Conservation (phyloP, 1,140 invertebrate genomes). For the Holotrichia oblita region DNA sequence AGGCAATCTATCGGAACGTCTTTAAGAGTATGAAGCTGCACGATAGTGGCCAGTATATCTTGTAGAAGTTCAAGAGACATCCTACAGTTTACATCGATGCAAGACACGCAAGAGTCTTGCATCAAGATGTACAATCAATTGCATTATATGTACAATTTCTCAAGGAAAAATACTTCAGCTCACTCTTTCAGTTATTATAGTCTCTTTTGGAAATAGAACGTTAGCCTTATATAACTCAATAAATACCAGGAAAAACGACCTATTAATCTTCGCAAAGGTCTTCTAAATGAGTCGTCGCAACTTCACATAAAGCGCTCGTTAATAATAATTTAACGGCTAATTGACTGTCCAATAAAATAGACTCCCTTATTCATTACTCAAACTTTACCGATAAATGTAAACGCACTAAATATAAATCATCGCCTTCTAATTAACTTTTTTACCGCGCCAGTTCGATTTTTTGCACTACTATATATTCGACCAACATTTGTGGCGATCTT, state of each 20-base stretch:
- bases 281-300: neutral
- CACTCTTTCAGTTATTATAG: too few relatives aligned
- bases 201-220: too few relatives aligned
- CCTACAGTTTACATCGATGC: too few relatives aligned
- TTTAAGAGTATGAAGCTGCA: too few relatives aligned
- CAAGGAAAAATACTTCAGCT: too few relatives aligned
- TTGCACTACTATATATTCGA: neutral
- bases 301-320: neutral
- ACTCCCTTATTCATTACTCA: neutral
- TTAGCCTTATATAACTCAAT: neutral
- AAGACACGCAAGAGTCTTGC: too few relatives aligned
- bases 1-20: too few relatives aligned
- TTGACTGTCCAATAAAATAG: neutral
- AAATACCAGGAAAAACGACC: neutral
- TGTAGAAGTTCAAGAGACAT: too few relatives aligned
- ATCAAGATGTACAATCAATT: too few relatives aligned
- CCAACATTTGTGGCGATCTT: neutral
- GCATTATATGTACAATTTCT: too few relatives aligned
- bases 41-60: too few relatives aligned
- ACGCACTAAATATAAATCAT: constrained; percentile 6
- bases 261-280: neutral
- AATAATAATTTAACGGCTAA: constrained; percentile 21
- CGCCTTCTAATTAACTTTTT: neutral
- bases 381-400: constrained; percentile 18
- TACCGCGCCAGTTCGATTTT: neutral